A percentile compares a stretch with the other conserved stretches of the same genome.
phyloP scores from a whole-genome alignment of 2,113 vertebrate genomes.

The Actinemys pallida region DNA sequence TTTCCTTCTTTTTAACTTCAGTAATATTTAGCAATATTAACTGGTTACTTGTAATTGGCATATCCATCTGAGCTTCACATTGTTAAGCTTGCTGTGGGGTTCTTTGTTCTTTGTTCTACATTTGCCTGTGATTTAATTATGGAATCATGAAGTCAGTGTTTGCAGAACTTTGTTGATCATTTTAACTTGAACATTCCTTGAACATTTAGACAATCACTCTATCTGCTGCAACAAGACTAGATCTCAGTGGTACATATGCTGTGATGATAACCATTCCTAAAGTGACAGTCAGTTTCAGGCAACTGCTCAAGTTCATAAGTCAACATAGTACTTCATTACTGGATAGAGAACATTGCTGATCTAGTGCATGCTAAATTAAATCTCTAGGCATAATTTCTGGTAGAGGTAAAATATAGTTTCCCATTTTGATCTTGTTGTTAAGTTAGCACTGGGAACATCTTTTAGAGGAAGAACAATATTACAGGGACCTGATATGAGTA shows the following conservation, averaged over 20 bases:
- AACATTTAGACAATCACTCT: not conserved
- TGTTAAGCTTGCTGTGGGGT: not conserved
- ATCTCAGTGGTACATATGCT: not conserved
- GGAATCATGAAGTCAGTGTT: not conserved
- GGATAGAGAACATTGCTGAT: not conserved
- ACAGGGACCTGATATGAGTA: not conserved
- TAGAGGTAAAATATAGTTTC: not conserved
- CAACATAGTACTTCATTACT: not conserved
- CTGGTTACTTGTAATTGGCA: not conserved
- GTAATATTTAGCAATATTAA: not conserved
- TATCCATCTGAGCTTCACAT: not conserved
- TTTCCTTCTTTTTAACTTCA: not conserved
- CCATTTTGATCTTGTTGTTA: not conserved
- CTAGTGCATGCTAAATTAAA: not conserved
- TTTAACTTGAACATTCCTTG: not conserved
- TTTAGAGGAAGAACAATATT: not conserved
- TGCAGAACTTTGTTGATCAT: not conserved
- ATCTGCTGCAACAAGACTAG: not conserved
- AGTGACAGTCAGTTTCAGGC: slow-evolving; percentile 2
- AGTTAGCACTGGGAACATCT: not conserved
- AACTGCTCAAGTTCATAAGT: not conserved
- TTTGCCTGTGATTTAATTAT: not conserved
- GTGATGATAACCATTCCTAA: slow-evolving; percentile 11
- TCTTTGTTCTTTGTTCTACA: accelerated
- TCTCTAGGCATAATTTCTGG: not conserved